Conservation (phyloP, 1,140 invertebrate genomes). For the Drosophila ohnishii region DNA sequence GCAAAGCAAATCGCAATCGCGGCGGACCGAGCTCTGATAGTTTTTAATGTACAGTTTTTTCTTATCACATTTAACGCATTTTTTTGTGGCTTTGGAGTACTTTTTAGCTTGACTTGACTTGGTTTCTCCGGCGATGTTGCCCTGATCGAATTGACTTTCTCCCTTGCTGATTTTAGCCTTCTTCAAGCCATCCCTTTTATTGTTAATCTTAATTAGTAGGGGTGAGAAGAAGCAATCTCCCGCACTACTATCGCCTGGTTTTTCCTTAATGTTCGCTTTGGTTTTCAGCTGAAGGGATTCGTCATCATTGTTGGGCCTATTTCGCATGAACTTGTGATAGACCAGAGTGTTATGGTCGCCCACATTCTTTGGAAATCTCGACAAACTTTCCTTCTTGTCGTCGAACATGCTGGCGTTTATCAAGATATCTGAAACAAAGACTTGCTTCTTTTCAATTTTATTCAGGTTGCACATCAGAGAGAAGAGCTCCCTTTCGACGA, state of each 20-base stretch:
- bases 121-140: conserved; percentile 1
- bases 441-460: conserved; percentile 61
- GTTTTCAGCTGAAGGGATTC: conserved; percentile 20
- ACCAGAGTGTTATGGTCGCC: conserved; percentile 38
- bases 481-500: conserved; percentile 66
- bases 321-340: conserved; percentile 44
- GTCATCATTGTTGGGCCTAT: conserved; percentile 10
- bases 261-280: conserved; percentile 2
- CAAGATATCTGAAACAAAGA: conserved; percentile 68
- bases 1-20: conserved; percentile 38
- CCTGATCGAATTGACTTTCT: conserved; percentile 20
- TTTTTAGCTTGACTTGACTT: conserved; percentile 23
- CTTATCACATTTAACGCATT: conserved; percentile 51
- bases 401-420: conserved; percentile 65
- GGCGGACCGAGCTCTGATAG: conserved; percentile 28
- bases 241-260: neutral
- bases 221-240: conserved; percentile 45
- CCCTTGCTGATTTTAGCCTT: conserved; percentile 13
- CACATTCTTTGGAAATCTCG: conserved; percentile 41
- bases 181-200: conserved; percentile 31
- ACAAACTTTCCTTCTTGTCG: conserved; percentile 47
- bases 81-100: conserved; percentile 3
- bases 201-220: conserved; percentile 26
- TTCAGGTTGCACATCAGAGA: conserved; percentile 68
- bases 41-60: conserved; percentile 51